Base-by-base conservation (phyloP, 1,140 invertebrate genomes). In the Macrostomum lignano region DNA sequence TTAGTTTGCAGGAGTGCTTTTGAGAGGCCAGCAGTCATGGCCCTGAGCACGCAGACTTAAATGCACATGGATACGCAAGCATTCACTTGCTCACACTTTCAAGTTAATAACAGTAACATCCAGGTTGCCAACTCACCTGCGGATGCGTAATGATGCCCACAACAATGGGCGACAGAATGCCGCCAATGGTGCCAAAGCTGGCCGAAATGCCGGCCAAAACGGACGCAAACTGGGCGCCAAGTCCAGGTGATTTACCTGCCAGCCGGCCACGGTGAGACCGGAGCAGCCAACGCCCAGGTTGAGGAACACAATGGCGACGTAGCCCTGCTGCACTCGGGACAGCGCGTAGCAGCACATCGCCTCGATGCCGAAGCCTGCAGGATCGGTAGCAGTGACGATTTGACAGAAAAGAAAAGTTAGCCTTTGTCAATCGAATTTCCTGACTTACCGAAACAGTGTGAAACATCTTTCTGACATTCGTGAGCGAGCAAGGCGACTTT, bases 161-260 rank as follows among this genome's bases (percentile, higher is more conserved):
- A 21, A 51, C 38, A 10, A 51, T 20, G 0, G 49, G 49, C 17
- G 37, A 41, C 7, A 39, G 25, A 7, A 51, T 37, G 0, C 44
- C 44, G 2, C 38, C 48, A 9, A 47, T 21, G 7, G 42, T 43
- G 7, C 46, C 48, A 17, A 47, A 36, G 7, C 39, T 42, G 11
- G 44, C 45, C 1, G 47, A 41, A 0, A 51, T 36, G 23, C 39
- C 46, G 4, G 47, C 46, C 4, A 51, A 30, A 20, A 51, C 35
- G 3, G 39, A 38, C 30, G 45, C 45, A 36, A 47, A 46, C 10
- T 46, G 2, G 45, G 29, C 2, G 49, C 45, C 3, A 51, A 35
- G 28, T 51, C 49, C 25, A 47, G 45, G 32, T 49, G 45, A 35
- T 49, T 49, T 7, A 51, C 41, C 40, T 51, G 49, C 49, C 49